Evolutionary conservation across 2,888 invertebrate genomes (phyloP), one percentile per base, ranked within the genome.

Genomic region (Drosophila multiciliata): DNA sequence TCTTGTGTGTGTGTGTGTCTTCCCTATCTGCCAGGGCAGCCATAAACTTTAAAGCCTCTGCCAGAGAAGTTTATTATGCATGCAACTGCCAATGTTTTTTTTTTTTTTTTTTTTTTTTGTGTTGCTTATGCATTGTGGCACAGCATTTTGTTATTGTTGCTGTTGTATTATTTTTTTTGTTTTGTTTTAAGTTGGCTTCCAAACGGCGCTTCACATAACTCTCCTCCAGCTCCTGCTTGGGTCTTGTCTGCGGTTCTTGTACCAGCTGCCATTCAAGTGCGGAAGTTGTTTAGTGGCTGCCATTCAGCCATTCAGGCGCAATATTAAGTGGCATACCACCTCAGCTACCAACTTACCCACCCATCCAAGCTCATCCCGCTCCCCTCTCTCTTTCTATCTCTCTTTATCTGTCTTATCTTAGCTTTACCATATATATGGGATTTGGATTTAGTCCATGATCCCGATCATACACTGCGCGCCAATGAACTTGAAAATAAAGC

Each of bases 221-320:
- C 40, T 23, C 49, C 40, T 23, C 49, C n/a, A 23, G 20, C 65
- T 29, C n/a, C 36, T 45, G 23, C 45, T 45, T 45, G 66, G 64
- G 62, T 59, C 76, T 59, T 75, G 78, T 80, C 76, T 80, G 81
- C 67, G 67, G 77, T 66, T 67, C 57, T 77, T 55, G 55, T 55
- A 55, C 70, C 70, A 67, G 81, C 73, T 71, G 80, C 78, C 78
- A 77, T 81, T 81, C 76, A 76, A 81, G 81, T 82, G 83, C 79
- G 83, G 81, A 82, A 82, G 81, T 83, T 83, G 82, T 82, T 81
- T 78, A 82, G 75, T 66, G 65, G 67, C 75, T 75, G 77, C 77
- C 70, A 66, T 66, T 71, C 80, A 71, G 70, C 78, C 71, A 80
- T 82, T 80, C 57, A 78, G 74, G 64, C 78, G 64, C 78, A 69